phyloP scores from a whole-genome alignment of 2,797 vertebrate genomes.

The Spea hammondii region DNA sequence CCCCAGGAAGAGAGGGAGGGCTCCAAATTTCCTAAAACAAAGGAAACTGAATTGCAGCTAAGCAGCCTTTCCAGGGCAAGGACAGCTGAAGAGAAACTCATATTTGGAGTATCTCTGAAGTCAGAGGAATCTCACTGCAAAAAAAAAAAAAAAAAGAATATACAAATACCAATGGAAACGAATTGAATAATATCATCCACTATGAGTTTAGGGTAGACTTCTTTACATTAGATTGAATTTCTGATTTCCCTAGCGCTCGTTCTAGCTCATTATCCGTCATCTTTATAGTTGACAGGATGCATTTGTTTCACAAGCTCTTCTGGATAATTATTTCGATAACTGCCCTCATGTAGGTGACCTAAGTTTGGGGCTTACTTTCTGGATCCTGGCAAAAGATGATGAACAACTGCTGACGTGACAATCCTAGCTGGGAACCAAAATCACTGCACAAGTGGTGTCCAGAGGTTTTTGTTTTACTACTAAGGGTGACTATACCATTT shows the following conservation, averaged over 20 bases:
- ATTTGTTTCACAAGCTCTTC: neutral
- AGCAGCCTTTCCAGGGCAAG: slow-evolving; percentile 39
- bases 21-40: slow-evolving; percentile 43
- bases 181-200: neutral
- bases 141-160: neutral
- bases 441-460: neutral
- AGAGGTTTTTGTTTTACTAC: slow-evolving; percentile 5
- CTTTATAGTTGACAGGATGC: neutral
- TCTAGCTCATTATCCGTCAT: neutral
- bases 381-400: slow-evolving; percentile 6
- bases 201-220: neutral
- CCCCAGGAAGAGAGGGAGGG: slow-evolving; percentile 48
- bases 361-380: neutral
- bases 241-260: neutral
- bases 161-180: neutral
- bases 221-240: neutral
- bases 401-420: slow-evolving; percentile 10
- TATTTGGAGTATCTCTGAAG: slow-evolving; percentile 13
- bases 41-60: slow-evolving; percentile 36
- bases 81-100: slow-evolving; percentile 28
- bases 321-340: neutral
- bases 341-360: neutral
- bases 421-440: slow-evolving; percentile 15
- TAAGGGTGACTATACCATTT: slow-evolving; percentile 32
- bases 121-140: slow-evolving; percentile 7